phyloP scores from a whole-genome alignment of 2,888 invertebrate species.

The Parthenolecanium corni region DNA sequence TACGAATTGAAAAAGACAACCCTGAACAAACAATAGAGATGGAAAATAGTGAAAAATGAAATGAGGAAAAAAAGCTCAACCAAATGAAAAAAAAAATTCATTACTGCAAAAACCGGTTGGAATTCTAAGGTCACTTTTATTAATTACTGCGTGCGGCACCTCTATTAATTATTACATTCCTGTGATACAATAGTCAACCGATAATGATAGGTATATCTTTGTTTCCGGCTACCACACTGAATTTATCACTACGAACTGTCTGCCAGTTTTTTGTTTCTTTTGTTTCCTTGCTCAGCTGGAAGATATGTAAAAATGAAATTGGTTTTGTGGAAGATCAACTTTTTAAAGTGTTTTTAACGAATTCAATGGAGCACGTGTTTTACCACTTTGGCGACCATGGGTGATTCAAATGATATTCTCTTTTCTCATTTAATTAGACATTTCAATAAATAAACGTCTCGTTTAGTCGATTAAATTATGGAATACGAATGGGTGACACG shows the following conservation, averaged over 20 bases:
- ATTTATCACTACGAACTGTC: conserved; percentile 7
- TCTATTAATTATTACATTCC: conserved; percentile 17
- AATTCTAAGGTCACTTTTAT: conserved; percentile 20
- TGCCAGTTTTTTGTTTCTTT: conserved; percentile 2
- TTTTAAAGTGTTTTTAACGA: too few relatives aligned
- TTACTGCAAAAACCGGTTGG: conserved; percentile 6
- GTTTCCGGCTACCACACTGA: conserved; percentile 18
- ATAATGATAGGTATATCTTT: conserved; percentile 23
- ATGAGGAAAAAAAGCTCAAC: neutral
- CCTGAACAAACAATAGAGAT: neutral
- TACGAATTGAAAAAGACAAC: conserved; percentile 6
- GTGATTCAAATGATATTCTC: neutral
- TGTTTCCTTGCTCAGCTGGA: neutral
- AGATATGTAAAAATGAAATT: too few relatives aligned
- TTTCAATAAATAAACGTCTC: neutral
- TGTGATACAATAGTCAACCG: conserved; percentile 11
- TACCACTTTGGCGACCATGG: too few relatives aligned
- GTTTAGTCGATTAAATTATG: neutral
- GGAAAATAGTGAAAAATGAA: neutral
- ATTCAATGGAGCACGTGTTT: too few relatives aligned
- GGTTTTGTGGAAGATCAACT: too few relatives aligned
- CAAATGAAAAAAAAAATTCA: neutral
- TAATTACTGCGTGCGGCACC: conserved; percentile 12
- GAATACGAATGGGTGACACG: neutral
- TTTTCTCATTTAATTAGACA: neutral